A percentile compares a stretch with the other conserved stretches of the same genome.
phyloP scores from a whole-genome alignment of 2,888 invertebrate genomes.

The Galerucella calmariensis region DNA sequence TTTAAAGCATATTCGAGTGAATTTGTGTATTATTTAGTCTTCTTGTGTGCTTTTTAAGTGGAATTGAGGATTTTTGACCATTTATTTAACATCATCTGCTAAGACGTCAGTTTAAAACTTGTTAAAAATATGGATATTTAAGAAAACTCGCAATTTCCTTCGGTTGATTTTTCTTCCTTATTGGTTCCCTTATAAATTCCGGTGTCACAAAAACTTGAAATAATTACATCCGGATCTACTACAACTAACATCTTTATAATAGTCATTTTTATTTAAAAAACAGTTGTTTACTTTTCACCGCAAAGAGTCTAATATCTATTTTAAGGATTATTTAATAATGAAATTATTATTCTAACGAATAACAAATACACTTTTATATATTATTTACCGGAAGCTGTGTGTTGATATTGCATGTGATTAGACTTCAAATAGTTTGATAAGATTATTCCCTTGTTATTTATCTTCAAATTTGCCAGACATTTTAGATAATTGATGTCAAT shows the following conservation, averaged over 20 bases:
- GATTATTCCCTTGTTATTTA: not conserved
- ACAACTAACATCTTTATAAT: no score
- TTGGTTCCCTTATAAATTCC: no score
- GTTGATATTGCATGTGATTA: not conserved
- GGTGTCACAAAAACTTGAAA: no score
- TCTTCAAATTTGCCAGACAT: no score
- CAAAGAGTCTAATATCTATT: not conserved
- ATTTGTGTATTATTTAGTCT: no score
- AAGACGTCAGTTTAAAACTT: not conserved
- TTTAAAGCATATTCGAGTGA: no score
- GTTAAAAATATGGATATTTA: not conserved
- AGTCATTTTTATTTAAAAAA: no score
- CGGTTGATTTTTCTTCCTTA: not conserved
- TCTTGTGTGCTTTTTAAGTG: no score
- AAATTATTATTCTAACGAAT: constrained; percentile 7
- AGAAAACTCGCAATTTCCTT: not conserved
- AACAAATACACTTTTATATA: constrained; percentile 2
- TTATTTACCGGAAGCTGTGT: not conserved
- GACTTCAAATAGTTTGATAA: not conserved
- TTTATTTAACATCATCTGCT: no score
- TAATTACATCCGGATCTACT: no score
- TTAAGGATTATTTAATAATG: constrained; percentile 13
- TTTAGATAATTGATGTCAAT: no score
- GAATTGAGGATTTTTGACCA: no score
- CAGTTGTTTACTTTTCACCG: not conserved